These are phyloP conservation scores for Tiphia femorata DNA, from an alignment of 2,888 invertebrate genomes.

Conservation along the genomic window DNA sequence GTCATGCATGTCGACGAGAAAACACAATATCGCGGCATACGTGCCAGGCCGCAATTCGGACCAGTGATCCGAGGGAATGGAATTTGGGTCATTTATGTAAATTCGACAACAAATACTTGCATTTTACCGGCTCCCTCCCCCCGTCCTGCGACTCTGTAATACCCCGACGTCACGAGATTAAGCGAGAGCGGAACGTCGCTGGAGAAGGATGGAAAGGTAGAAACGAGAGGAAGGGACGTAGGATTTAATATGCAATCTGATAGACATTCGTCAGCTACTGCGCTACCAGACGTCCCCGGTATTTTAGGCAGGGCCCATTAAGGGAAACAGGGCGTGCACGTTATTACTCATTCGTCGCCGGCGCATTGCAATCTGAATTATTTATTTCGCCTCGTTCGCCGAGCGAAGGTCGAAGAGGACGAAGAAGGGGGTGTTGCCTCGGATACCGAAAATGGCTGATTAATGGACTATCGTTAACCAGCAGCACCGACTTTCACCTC, in stretches of 20 bases:
- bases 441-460: too few relatives aligned
- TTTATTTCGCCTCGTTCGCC: not conserved
- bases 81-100: constrained; percentile 29
- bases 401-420: not conserved
- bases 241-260: not conserved
- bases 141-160: constrained; percentile 6
- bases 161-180: constrained; percentile 15
- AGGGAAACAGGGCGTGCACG: not conserved
- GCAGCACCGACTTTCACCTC: too few relatives aligned
- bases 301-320: too few relatives aligned
- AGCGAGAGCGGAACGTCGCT: not conserved
- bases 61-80: constrained; percentile 13
- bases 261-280: not conserved
- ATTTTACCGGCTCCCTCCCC: constrained; percentile 17
- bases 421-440: not conserved
- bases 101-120: constrained; percentile 21
- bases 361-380: not conserved
- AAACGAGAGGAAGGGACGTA: too few relatives aligned
- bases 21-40: too few relatives aligned
- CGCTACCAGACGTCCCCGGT: too few relatives aligned
- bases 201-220: too few relatives aligned
- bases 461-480: too few relatives aligned
- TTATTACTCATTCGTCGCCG: not conserved
- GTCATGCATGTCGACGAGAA: too few relatives aligned
- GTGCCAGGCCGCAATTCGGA: too few relatives aligned